Evolutionary conservation across 2,797 vertebrate genomes (phyloP).

Genomic region (Lateolabrax maculatus): DNA sequence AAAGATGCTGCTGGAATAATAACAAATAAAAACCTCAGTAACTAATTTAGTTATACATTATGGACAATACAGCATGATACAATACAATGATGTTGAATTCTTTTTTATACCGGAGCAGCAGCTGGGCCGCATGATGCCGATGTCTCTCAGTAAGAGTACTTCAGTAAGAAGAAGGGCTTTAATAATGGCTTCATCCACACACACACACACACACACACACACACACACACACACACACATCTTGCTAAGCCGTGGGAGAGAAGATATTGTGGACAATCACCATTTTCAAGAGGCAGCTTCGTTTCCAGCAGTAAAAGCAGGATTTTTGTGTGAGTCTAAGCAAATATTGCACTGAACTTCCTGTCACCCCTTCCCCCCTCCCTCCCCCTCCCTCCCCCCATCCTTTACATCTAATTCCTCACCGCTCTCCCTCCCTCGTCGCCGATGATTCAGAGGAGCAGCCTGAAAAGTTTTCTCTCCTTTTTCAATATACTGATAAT

Average conservation of each 20-base stretch:
- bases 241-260: conserved; percentile 43
- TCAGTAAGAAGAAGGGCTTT: conserved; percentile 50
- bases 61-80: too few species aligned
- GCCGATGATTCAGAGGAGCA: neutral
- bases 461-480: conserved; percentile 9
- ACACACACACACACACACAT: conserved; percentile 29
- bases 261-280: conserved; percentile 65
- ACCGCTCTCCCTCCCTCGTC: neutral
- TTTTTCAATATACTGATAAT: conserved; percentile 5
- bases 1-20: too few species aligned
- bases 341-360: conserved; percentile 65
- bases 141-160: conserved; percentile 12
- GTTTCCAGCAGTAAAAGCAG: conserved; percentile 60
- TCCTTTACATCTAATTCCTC: conserved; percentile 1
- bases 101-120: neutral
- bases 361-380: conserved; percentile 27
- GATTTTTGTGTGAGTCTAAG: conserved; percentile 63
- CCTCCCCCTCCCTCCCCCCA: neutral
- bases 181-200: conserved; percentile 40
- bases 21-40: too few species aligned
- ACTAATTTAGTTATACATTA: too few species aligned
- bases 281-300: conserved; percentile 55
- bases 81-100: too few species aligned
- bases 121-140: neutral
- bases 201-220: conserved; percentile 27